Evolutionary conservation across 1,140 invertebrate genomes (phyloP), one percentile per base, ranked within the genome.

Genomic region (Trichoplusia ni): DNA sequence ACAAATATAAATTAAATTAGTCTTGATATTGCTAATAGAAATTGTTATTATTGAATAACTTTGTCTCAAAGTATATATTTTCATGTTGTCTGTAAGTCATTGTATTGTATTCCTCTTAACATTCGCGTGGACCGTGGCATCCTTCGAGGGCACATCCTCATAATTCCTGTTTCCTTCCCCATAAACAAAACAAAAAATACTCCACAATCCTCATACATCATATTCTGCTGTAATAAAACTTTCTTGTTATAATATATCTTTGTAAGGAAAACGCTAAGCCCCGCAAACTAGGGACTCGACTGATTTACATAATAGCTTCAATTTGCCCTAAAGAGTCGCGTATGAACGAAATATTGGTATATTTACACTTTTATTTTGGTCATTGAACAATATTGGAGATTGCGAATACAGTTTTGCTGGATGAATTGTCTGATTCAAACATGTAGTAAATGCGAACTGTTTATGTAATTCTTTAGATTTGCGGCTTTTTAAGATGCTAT

Each of bases 111-210:
- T 14, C 23, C 8, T 42, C 14, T 49, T 8, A 2, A 8, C 4
- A 27, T 13, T 27, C 42, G 9, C 14, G 6, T n/a, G 4, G 14
- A n/a, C 21, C 14, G 21, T 8, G n/a, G 11, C 14, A 14, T 25
- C 27, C 25, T 16, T 29, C 46, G 18, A 49, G 46, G 46, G 25
- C 11, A 49, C 14, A 49, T 49, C 46, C 46, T 29, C 14, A 31
- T 49, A 18, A 49, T 49, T 49, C 25, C 44, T 31, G 3, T 14
- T 49, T 31, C 46, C 25, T 49, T 49, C 46, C 46, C 11, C 14
- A 25, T 29, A 47, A 49, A 49, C 46, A 49, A 49, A 49, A 44
- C 21, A 23, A 44, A 47, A 49, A 31, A 49, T 46, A 49, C 29
- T n/a, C 16, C 18, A 14, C 16, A 49, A 49, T 2, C 25, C 46